A percentile compares a stretch with the other conserved stretches of the same genome.
These are phyloP conservation scores for Cyprinodon tularosa DNA, from an alignment of 2,113 vertebrate genomes.

Conservation along the genomic window DNA sequence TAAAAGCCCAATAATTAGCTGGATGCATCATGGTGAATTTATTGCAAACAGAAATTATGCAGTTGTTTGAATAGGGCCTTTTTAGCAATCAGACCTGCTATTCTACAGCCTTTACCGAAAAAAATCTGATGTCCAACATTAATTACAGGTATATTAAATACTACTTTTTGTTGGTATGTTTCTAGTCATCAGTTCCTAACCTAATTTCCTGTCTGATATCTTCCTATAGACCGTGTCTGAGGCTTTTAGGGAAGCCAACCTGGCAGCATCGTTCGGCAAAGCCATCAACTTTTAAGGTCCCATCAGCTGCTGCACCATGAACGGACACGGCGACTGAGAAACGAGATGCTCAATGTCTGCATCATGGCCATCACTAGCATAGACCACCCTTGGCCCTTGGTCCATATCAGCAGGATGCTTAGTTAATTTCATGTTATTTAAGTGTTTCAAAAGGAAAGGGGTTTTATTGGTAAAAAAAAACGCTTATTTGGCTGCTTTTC, in stretches of 20 bases:
- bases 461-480: conserved; percentile 19
- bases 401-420: conserved; percentile 19
- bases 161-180: too few relatives aligned
- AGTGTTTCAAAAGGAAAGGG: conserved; percentile 54
- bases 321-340: conserved; percentile 55
- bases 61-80: too few relatives aligned
- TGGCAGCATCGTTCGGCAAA: conserved; percentile 97
- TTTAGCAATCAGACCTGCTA: too few relatives aligned
- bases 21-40: too few relatives aligned
- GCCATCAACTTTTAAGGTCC: conserved; percentile 93
- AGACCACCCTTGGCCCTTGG: conserved; percentile 1
- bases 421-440: conserved; percentile 65
- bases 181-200: neutral
- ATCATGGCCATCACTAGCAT: neutral
- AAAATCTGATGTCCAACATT: too few relatives aligned
- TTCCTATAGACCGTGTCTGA: conserved; percentile 94
- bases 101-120: too few relatives aligned
- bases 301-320: conserved; percentile 39
- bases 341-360: conserved; percentile 13
- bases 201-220: neutral
- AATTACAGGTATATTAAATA: too few relatives aligned
- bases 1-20: too few relatives aligned
- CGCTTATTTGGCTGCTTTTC: conserved; percentile 43
- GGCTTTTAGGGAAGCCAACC: conserved; percentile 98
- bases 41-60: too few relatives aligned